Evolutionary conservation across 2,113 vertebrate species (phyloP).

Genomic region (Gadus macrocephalus): DNA sequence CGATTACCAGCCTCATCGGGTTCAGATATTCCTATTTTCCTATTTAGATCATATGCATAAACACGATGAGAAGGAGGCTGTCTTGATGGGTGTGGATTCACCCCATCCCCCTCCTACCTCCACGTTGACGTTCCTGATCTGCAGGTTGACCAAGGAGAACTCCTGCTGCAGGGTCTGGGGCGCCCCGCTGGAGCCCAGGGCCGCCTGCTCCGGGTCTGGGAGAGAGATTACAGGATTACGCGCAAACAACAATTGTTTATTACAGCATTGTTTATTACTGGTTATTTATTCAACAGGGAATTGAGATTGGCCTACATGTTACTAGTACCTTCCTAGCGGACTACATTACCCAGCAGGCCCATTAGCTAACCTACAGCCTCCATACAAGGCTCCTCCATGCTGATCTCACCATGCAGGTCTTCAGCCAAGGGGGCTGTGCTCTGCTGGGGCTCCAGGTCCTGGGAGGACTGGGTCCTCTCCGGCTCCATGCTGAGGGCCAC

Average conservation of each 20-base stretch:
- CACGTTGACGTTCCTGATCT: conserved; percentile 95
- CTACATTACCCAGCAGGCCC: too few species aligned
- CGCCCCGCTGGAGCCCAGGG: conserved; percentile 67
- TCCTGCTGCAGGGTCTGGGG: conserved; percentile 97
- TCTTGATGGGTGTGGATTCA: too few species aligned
- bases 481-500: conserved; percentile 82
- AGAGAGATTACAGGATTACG: not conserved
- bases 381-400: not conserved
- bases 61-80: too few species aligned
- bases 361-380: not conserved
- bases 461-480: conserved; percentile 80
- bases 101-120: conserved; percentile 74
- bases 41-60: too few species aligned
- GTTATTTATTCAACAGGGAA: too few species aligned
- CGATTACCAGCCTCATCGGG: too few species aligned
- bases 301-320: too few species aligned
- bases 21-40: too few species aligned
- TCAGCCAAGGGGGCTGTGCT: conserved; percentile 65
- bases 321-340: too few species aligned
- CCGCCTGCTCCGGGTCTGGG: conserved; percentile 71
- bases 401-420: conserved; percentile 49
- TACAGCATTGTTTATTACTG: too few species aligned
- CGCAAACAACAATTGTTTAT: too few species aligned
- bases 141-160: conserved; percentile 96
- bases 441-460: conserved; percentile 77